Percentiles rank a stretch among this genome's conserved stretches.
phyloP scores from a whole-genome alignment of 2,113 vertebrate genomes.

The Labrus mixtus region DNA sequence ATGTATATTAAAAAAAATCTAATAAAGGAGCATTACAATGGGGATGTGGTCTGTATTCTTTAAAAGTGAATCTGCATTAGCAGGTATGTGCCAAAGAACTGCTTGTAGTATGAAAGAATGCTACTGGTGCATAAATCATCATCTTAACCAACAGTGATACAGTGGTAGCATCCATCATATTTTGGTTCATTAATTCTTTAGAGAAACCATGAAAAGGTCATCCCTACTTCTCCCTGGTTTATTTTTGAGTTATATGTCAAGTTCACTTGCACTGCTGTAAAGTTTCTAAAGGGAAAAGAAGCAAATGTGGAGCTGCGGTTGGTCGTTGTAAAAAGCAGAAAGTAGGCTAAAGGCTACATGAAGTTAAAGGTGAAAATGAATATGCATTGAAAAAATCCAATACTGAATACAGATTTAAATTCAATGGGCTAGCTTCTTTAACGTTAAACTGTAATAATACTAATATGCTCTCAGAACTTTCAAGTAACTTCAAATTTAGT shows the following conservation, averaged over 20 bases:
- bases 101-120: background rate
- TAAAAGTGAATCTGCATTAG: background rate
- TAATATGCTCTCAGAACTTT: too few relatives aligned
- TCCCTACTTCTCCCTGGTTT: background rate
- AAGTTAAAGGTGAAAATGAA: too few relatives aligned
- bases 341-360: background rate
- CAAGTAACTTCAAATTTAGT: too few relatives aligned
- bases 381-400: too few relatives aligned
- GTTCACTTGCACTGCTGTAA: slow-evolving; percentile 6
- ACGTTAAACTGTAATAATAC: too few relatives aligned
- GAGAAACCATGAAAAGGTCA: slow-evolving; percentile 31
- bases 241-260: slow-evolving; percentile 12
- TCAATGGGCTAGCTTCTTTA: too few relatives aligned
- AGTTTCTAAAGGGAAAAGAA: slow-evolving; percentile 33
- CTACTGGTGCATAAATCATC: background rate
- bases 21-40: background rate
- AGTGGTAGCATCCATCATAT: slow-evolving; percentile 34
- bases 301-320: slow-evolving; percentile 22
- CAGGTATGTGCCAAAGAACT: background rate
- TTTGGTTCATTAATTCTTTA: slow-evolving; percentile 37
- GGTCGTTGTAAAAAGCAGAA: background rate
- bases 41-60: background rate
- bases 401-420: too few relatives aligned
- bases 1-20: background rate
- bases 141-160: slow-evolving; percentile 15